These are phyloP conservation scores for Cacatua alba DNA, from an alignment of 2,113 vertebrate species.

Conservation along the genomic window DNA sequence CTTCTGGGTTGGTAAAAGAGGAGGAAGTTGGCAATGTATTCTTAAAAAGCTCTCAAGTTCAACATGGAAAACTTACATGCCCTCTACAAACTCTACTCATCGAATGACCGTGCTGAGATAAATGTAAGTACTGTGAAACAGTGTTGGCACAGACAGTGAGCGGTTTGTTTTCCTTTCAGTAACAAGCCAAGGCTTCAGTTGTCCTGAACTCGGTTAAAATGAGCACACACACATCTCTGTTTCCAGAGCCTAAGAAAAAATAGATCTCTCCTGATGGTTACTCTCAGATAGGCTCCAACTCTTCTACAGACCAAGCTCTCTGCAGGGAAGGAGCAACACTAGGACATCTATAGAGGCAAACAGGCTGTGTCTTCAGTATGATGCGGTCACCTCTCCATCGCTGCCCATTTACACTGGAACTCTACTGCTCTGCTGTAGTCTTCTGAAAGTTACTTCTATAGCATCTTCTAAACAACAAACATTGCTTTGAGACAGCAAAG, in stretches of 20 bases:
- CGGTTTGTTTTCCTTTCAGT: neutral
- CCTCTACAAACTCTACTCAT: neutral
- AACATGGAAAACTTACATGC: rapidly evolving
- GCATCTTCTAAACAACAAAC: neutral
- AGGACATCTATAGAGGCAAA: neutral
- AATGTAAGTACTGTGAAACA: neutral
- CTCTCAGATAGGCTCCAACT: neutral
- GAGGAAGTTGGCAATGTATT: neutral
- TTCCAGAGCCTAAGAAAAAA: neutral
- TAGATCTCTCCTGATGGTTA: neutral
- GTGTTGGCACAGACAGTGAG: neutral
- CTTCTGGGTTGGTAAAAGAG: neutral
- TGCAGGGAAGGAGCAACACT: neutral
- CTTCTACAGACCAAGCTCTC: neutral
- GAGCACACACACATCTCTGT: neutral
- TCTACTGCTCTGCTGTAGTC: neutral
- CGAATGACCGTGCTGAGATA: neutral
- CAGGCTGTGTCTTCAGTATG: rapidly evolving
- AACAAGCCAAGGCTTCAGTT: neutral
- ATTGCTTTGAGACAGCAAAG: neutral
- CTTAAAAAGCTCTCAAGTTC: neutral
- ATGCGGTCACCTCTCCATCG: neutral
- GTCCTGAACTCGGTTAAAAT: neutral
- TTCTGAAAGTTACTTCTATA: neutral
- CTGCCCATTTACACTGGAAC: neutral